These are phyloP conservation scores for Volucella inanis DNA, from an alignment of 2,888 invertebrate species.

Conservation along the genomic window DNA sequence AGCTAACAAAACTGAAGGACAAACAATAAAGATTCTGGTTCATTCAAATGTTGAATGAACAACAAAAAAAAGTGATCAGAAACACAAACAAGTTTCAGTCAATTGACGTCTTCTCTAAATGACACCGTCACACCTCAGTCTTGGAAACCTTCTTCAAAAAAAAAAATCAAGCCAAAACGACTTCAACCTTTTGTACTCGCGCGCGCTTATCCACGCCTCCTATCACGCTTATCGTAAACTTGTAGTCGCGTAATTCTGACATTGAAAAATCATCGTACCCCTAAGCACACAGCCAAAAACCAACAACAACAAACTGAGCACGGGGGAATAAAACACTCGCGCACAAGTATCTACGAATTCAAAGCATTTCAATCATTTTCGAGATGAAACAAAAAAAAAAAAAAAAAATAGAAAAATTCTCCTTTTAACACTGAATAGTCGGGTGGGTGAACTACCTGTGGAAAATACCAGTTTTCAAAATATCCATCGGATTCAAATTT, in stretches of 20 bases:
- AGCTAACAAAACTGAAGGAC: too few species aligned
- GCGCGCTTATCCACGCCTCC: background rate
- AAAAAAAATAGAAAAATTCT: background rate
- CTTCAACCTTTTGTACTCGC: background rate
- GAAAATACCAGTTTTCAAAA: too few species aligned
- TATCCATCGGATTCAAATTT: too few species aligned
- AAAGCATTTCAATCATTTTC: conserved; percentile 42
- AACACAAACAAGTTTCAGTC: too few species aligned
- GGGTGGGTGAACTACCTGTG: too few species aligned
- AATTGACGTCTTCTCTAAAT: conserved; percentile 10
- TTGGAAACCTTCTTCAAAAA: background rate
- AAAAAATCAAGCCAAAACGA: background rate
- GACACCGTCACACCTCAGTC: background rate
- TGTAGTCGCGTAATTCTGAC: conserved; percentile 33
- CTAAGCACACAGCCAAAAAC: background rate
- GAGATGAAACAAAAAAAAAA: too few species aligned
- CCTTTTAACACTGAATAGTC: too few species aligned
- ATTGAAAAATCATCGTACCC: conserved; percentile 46
- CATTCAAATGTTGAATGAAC: too few species aligned
- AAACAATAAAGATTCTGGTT: too few species aligned
- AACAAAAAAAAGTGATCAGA: too few species aligned
- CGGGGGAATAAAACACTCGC: too few species aligned
- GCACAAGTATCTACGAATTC: background rate
- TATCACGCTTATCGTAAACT: too few species aligned
- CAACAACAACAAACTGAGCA: background rate